These are phyloP conservation scores for Takifugu rubripes DNA, from an alignment of 2,797 vertebrate genomes.

Conservation along the genomic window DNA sequence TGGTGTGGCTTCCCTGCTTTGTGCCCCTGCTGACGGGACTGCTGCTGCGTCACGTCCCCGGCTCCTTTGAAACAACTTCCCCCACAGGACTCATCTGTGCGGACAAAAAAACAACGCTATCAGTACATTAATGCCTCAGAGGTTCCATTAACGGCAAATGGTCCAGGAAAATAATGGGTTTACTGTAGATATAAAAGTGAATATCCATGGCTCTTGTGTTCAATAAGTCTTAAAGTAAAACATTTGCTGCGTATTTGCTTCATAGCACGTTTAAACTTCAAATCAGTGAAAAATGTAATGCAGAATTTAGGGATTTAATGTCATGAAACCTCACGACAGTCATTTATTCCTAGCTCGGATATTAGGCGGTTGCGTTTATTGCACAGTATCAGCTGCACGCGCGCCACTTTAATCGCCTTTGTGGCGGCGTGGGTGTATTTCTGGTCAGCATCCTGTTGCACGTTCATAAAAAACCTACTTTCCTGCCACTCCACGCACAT, in stretches of 20 bases:
- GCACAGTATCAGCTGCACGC: no score
- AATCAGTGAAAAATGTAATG: neutral
- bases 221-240: no score
- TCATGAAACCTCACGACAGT: no score
- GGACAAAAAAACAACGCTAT: neutral
- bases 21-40: slow-evolving; percentile 59
- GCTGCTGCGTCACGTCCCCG: slow-evolving; percentile 41
- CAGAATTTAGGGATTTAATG: no score
- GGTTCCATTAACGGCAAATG: neutral
- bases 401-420: neutral
- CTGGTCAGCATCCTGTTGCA: slow-evolving; percentile 41
- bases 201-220: no score
- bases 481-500: slow-evolving; percentile 23
- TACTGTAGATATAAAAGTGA: no score
- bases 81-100: slow-evolving; percentile 38
- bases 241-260: no score
- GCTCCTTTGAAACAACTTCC: slow-evolving; percentile 57
- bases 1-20: slow-evolving; percentile 72
- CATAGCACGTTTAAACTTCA: neutral
- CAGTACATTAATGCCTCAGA: neutral
- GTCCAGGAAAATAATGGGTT: neutral
- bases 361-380: no score
- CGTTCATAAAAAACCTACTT: slow-evolving; percentile 20
- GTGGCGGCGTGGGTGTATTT: slow-evolving; percentile 9
- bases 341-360: no score